A percentile compares a stretch with the other conserved stretches of the same genome.
These are phyloP conservation scores for Ischnura elegans DNA, from an alignment of 2,888 invertebrate species.

Conservation along the genomic window DNA sequence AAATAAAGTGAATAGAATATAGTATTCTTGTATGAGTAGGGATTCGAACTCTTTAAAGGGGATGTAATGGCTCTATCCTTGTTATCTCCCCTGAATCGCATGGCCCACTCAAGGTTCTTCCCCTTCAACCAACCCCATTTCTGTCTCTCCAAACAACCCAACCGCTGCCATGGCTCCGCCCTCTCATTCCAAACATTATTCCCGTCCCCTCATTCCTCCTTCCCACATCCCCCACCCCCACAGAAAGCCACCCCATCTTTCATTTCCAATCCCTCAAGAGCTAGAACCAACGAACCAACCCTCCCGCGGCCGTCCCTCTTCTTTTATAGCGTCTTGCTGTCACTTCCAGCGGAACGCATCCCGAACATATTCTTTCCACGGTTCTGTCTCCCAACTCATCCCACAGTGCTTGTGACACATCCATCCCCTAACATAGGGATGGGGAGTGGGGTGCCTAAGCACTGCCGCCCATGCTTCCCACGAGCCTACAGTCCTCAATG, in stretches of 20 bases:
- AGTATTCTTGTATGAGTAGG: too few relatives aligned
- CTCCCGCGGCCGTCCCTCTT: not conserved
- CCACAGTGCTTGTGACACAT: not conserved
- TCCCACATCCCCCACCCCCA: not conserved
- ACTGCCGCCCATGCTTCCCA: not conserved
- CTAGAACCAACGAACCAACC: too few relatives aligned
- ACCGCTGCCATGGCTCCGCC: not conserved
- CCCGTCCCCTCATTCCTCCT: not conserved
- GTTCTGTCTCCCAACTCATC: not conserved
- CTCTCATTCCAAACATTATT: conserved; percentile 23
- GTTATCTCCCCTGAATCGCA: not conserved
- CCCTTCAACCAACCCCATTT: not conserved
- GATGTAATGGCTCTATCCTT: not conserved
- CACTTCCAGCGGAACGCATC: conserved; percentile 25
- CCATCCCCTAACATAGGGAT: not conserved
- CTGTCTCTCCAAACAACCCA: not conserved
- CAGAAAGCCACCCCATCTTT: not conserved
- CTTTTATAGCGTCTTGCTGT: conserved; percentile 26
- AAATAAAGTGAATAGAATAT: too few relatives aligned
- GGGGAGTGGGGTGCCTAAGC: too few relatives aligned
- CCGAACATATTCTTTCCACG: conserved; percentile 4
- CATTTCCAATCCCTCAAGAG: not conserved
- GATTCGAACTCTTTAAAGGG: too few relatives aligned
- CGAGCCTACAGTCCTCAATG: not conserved
- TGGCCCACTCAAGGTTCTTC: not conserved